Base-by-base conservation (phyloP, 2,888 invertebrate species). In the Acronicta leporina region DNA sequence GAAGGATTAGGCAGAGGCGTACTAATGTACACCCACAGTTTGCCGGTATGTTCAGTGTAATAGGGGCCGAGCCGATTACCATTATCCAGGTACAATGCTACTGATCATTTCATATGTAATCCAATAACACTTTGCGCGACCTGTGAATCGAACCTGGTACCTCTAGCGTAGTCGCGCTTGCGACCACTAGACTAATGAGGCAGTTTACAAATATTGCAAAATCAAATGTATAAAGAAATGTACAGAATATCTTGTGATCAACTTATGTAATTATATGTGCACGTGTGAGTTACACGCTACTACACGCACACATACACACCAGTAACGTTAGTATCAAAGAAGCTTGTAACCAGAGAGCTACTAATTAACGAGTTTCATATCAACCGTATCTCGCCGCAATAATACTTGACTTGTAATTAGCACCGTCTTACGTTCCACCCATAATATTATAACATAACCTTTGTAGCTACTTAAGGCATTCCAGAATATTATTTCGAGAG, bases 381-480 rank as follows among this genome's bases (percentile, higher is more conserved):
- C 57, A 75, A 65, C 65, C 41, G 40, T 64, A 64, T 62, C 63
- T 55, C 61, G 64, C 54, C 68, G 49, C 61, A 63, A 68, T 76
- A 66, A 73, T 63, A 62, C 77, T 73, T 66, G 71, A 65, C 76
- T 73, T 50, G 59, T 66, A 72, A 76, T 77, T 71, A 74, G 71
- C 45, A 57, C 11, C 53, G 60, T 73, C 75, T 74, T 67, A 64
- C 54, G 67, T 66, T 63, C 8, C 59, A 30, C n/a, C 53, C 46
- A 46, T 63, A 61, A 63, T 38, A 15, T 44, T 48, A 56, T 63
- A 33, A 46, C 40, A 14, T n/a, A 40, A 45, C 45, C 38, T 47
- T 1, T 38, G 47, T 15, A 38, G 38, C 41, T 41, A 43, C 40
- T 68, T 25, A 35, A 33, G 35, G 14, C 14, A 45, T 61, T 47